These are phyloP conservation scores for Pelosia muscerda DNA, from an alignment of 2,888 invertebrate species.

Conservation along the genomic window DNA sequence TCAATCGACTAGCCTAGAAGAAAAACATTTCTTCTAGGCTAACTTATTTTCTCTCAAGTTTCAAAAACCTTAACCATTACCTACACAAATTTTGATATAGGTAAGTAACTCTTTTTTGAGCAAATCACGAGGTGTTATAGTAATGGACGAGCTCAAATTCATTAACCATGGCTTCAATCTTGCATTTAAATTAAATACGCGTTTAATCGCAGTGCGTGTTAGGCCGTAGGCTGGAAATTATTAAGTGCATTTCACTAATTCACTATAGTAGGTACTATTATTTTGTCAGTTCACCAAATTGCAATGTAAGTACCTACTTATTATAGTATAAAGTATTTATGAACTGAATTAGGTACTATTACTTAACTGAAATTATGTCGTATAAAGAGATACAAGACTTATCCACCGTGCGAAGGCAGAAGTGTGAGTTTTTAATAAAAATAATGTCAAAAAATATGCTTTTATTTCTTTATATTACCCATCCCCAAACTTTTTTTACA, in stretches of 20 bases:
- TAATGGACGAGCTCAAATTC: no score
- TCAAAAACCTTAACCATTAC: no score
- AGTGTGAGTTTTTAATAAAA: constrained; percentile 77
- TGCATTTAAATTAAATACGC: no score
- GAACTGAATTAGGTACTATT: constrained; percentile 43
- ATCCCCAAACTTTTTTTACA: background rate
- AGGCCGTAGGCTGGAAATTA: background rate
- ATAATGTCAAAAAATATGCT: constrained; percentile 29
- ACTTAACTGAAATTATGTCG: constrained; percentile 56
- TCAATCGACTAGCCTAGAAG: no score
- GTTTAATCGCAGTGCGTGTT: no score
- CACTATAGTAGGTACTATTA: constrained; percentile 31
- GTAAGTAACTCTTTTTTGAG: no score
- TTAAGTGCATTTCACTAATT: constrained; percentile 18
- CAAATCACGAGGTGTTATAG: no score
- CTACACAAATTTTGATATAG: no score
- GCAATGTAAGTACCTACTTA: constrained; percentile 44
- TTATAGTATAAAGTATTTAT: constrained; percentile 35
- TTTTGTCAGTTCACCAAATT: constrained; percentile 29
- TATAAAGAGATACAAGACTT: constrained; percentile 83
- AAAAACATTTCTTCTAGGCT: no score
- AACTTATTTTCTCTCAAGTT: no score
- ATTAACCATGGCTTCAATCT: no score
- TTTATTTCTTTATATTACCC: constrained; percentile 14
- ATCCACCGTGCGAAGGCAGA: constrained; percentile 71